Conservation (phyloP, 2,888 invertebrate species). For the Tenthredo distinguenda region DNA sequence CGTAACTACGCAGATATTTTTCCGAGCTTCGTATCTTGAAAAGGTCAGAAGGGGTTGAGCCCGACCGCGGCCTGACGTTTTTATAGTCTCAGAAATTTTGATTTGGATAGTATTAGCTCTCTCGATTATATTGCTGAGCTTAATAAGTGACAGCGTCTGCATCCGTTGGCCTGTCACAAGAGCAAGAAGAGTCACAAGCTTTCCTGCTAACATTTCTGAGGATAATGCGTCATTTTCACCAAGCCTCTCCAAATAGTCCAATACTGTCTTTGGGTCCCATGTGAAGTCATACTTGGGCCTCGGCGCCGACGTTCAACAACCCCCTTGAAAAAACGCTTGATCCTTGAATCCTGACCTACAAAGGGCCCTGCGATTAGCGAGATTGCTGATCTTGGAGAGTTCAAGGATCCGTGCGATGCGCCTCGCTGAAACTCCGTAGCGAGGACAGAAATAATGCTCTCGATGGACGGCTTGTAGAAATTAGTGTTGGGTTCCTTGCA, state of each 20-base stretch:
- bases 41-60: background rate
- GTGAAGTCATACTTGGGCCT: background rate
- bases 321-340: background rate
- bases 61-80: background rate
- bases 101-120: background rate
- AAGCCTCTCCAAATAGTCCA: background rate
- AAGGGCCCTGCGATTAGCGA: background rate
- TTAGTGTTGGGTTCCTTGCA: background rate
- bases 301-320: background rate
- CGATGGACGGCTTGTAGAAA: background rate
- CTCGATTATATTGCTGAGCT: background rate
- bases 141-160: background rate
- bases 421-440: background rate
- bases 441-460: background rate
- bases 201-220: background rate
- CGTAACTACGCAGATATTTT: background rate
- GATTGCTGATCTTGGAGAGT: background rate
- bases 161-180: background rate
- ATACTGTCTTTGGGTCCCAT: background rate
- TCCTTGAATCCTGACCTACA: background rate
- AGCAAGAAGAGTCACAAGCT: background rate
- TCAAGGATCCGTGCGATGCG: background rate
- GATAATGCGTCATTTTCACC: background rate
- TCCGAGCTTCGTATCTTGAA: too few species aligned
- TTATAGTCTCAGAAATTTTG: too few species aligned